These are phyloP conservation scores for Melieria omissa DNA, from an alignment of 2,888 invertebrate species.

Conservation along the genomic window DNA sequence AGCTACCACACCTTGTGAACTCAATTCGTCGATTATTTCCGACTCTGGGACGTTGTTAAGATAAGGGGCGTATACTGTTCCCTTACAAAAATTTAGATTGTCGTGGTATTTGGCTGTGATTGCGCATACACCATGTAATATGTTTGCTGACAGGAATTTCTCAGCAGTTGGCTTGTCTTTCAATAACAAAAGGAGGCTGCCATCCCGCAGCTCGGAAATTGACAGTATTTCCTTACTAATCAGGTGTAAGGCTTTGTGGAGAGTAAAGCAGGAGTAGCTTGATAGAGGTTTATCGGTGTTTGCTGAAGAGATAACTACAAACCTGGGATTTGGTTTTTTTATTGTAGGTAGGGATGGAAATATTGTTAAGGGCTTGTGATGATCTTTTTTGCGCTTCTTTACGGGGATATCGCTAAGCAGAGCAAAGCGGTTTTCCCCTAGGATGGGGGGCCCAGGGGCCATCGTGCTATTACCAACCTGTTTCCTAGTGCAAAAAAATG, in stretches of 20 bases:
- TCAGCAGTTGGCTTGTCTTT: constrained; percentile 20
- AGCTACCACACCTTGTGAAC: constrained; percentile 31
- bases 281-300: neutral
- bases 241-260: neutral
- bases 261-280: constrained; percentile 1
- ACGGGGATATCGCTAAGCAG: neutral
- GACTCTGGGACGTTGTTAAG: constrained; percentile 29
- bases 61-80: constrained; percentile 36
- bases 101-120: constrained; percentile 28
- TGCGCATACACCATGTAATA: constrained; percentile 23
- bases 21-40: constrained; percentile 37
- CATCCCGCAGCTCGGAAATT: constrained; percentile 23
- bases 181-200: constrained; percentile 17
- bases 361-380: neutral
- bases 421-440: neutral
- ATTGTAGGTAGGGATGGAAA: constrained; percentile 8
- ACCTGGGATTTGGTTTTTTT: neutral
- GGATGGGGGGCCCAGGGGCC: neutral
- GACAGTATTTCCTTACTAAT: constrained; percentile 9
- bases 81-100: constrained; percentile 22
- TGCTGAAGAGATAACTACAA: neutral
- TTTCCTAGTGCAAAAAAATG: neutral
- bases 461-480: neutral
- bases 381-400: neutral
- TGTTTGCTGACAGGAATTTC: constrained; percentile 24